Percentiles rank a stretch among this genome's conserved stretches.
Conservation (phyloP, 2,888 invertebrate species). For the Adineta ricciae region DNA sequence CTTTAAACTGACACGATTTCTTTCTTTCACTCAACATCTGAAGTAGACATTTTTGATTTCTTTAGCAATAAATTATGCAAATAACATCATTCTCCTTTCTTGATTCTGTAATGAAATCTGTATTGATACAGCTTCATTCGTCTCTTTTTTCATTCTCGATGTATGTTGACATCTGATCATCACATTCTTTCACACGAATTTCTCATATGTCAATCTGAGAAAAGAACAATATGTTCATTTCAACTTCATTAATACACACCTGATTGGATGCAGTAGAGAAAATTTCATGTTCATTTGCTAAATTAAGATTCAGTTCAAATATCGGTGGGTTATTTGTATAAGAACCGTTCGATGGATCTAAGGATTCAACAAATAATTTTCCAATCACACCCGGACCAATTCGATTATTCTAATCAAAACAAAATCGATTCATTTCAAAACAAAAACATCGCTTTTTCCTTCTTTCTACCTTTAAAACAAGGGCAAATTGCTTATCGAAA, state of each 20-base stretch:
- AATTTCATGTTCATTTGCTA: neutral
- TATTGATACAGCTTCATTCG: neutral
- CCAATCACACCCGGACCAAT: neutral
- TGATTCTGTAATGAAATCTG: neutral
- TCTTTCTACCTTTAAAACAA: neutral
- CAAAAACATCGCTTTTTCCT: neutral
- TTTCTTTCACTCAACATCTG: neutral
- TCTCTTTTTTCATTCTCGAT: neutral
- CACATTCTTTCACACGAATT: neutral
- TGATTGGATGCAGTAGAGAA: neutral
- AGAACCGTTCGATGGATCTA: neutral
- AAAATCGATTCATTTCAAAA: neutral
- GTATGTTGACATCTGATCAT: neutral
- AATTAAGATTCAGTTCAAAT: neutral
- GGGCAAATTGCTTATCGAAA: neutral
- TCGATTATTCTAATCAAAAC: neutral
- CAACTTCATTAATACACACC: neutral
- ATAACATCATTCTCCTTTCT: neutral
- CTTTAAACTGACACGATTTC: neutral
- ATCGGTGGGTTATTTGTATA: neutral
- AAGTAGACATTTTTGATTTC: neutral
- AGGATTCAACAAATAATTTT: neutral
- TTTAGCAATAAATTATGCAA: conserved; percentile 15
- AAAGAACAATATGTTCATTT: neutral
- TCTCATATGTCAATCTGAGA: neutral